Conservation (phyloP, 2,797 vertebrate species). For the Aldrovandia affinis region DNA sequence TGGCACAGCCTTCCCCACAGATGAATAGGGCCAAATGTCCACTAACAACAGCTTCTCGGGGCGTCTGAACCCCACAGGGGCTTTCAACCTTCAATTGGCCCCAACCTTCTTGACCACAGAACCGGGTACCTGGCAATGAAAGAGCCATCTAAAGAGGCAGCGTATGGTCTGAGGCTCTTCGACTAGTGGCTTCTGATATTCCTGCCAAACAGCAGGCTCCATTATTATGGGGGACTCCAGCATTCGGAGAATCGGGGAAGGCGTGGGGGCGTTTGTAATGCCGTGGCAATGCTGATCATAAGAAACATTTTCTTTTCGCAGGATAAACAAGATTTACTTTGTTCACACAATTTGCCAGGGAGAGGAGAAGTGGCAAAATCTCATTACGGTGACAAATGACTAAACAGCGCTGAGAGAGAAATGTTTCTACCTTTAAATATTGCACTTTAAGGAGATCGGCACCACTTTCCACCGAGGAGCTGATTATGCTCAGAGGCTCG, state of each 20-base stretch:
- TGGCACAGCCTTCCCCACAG: neutral
- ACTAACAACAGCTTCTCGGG: neutral
- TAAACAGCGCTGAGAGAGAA: neutral
- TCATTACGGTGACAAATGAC: no score
- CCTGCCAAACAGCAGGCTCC: neutral
- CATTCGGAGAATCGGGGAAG: neutral
- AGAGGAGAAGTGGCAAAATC: neutral
- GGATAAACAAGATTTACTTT: neutral
- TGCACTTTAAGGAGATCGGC: slow-evolving; percentile 89
- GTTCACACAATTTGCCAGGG: neutral
- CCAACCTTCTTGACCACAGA: neutral
- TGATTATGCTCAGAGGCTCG: slow-evolving; percentile 81
- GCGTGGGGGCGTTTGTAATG: neutral
- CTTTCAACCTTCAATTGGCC: neutral
- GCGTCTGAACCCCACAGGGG: neutral
- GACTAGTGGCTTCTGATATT: neutral
- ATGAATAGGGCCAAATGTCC: neutral
- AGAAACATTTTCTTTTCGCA: neutral
- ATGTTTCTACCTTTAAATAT: slow-evolving; percentile 81
- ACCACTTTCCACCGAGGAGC: slow-evolving; percentile 79
- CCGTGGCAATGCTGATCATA: neutral
- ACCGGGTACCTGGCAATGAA: slow-evolving; percentile 18
- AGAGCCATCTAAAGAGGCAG: neutral
- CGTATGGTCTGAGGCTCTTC: neutral
- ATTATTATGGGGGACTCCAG: neutral